Evolutionary conservation across 2,888 invertebrate genomes (phyloP), one percentile per base, ranked within the genome.

Genomic region (Melieria omissa): DNA sequence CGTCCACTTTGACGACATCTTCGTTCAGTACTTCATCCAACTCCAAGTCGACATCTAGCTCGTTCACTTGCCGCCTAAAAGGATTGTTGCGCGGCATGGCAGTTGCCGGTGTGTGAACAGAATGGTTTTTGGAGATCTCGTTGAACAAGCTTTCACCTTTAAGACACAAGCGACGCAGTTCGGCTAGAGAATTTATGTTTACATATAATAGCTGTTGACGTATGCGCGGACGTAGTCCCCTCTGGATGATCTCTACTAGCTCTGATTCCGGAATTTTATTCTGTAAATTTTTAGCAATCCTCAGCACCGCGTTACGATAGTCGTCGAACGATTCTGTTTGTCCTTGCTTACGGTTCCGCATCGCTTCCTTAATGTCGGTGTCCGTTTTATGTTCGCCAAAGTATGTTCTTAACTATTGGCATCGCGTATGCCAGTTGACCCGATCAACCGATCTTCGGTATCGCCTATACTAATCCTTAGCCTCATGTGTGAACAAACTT

Each of bases 191-290:
- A 47, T 69, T 14, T 16, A 74, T 69, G 5, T 72, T 54, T 14
- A 72, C 65, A 16, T 71, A 73, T 12, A 74, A 52, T 0, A 70
- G 42, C 49, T 72, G 67, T 52, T 70, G 63, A 4, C 65, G 54
- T 10, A 72, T 68, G 16, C 54, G 42, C 3, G 72, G 64, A n/a
- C 72, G 49, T 14, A 72, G 65, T 62, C n/a, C n/a, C n/a, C n/a
- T n/a, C 16, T 74, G 74, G 4, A 74, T 29, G n/a, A 74, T 70
- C 64, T 72, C 70, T 0, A 72, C 74, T 5, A 74, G 29, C 44
- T 71, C 69, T 4, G 3, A 16, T 46, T 74, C 74, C 4, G 61
- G 65, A 6, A 71, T 16, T 3, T 57, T 58, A 9, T 9, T 54
- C 9, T 54, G 42, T 44, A 74, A 66, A 60, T 44, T 65, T 47